These are phyloP conservation scores for Pseudanteris insignis DNA, from an alignment of 2,888 invertebrate genomes.

Conservation along the genomic window DNA sequence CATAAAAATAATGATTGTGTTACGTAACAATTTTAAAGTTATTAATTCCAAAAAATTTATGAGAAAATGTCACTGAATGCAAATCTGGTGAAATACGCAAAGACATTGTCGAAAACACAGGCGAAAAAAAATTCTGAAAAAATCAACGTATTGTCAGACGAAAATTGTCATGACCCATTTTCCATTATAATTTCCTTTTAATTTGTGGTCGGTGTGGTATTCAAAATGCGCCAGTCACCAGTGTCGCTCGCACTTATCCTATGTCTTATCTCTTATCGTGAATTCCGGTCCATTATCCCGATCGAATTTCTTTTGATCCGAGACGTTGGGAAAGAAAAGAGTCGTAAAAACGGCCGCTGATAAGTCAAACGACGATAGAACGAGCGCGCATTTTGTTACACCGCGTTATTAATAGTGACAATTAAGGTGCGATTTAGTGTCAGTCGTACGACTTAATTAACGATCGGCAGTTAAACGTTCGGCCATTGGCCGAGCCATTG, in stretches of 20 bases:
- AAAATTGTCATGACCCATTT: conserved; percentile 13
- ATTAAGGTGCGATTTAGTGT: too few species aligned
- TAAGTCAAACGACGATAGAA: conserved; percentile 25
- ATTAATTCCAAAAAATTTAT: too few species aligned
- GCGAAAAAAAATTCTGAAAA: too few species aligned
- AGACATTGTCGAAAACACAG: too few species aligned
- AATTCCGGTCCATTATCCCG: conserved; percentile 62
- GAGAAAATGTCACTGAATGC: too few species aligned
- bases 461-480: conserved; percentile 31
- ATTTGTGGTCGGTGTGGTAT: conserved; percentile 36
- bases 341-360: neutral
- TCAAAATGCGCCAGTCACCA: conserved; percentile 31
- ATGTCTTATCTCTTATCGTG: conserved; percentile 56
- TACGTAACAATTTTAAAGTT: too few species aligned
- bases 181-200: conserved; percentile 12
- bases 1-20: too few species aligned
- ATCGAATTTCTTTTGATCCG: conserved; percentile 39
- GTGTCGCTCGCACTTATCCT: conserved; percentile 1
- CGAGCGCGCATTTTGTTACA: too few species aligned
- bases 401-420: too few species aligned
- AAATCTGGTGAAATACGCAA: too few species aligned
- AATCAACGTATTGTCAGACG: too few species aligned
- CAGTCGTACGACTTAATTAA: too few species aligned
- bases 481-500: conserved; percentile 23
- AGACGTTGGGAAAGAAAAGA: conserved; percentile 11